A percentile compares a stretch with the other conserved stretches of the same genome.
Conservation (phyloP, 2,888 invertebrate genomes). For the Drosophila infuscata region DNA sequence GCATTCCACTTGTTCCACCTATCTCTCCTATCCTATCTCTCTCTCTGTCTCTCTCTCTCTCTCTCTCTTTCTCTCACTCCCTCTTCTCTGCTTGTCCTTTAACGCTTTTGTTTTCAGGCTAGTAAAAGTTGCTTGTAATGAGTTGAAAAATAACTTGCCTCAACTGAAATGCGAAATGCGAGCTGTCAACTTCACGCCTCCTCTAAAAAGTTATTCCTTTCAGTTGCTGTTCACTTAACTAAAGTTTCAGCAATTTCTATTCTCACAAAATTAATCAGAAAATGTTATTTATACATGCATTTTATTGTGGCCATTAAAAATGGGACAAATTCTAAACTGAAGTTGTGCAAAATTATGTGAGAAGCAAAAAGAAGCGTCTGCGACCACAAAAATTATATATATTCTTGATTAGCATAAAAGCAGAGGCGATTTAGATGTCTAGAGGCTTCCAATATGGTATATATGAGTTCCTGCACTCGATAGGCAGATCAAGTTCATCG, state of each 20-base stretch:
- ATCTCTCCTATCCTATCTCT: not conserved
- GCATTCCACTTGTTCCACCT: conserved; percentile 46
- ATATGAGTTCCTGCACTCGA: not conserved
- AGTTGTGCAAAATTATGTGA: not conserved
- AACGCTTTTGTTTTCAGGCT: conserved; percentile 7
- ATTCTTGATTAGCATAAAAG: not conserved
- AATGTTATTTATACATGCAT: not conserved
- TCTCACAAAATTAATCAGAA: not conserved
- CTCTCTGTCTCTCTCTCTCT: not conserved
- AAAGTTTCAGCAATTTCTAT: not conserved
- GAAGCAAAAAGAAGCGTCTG: not conserved
- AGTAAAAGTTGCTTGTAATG: conserved; percentile 34
- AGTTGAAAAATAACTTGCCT: conserved; percentile 21
- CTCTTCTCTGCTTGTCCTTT: not conserved
- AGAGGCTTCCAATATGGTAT: not conserved
- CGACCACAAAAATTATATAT: not conserved
- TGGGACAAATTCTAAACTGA: not conserved
- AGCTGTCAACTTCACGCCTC: conserved; percentile 4
- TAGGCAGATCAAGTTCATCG: too few relatives aligned
- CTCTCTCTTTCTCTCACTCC: not conserved
- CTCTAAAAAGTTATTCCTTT: not conserved
- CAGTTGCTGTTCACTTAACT: not conserved
- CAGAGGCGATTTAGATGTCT: not conserved
- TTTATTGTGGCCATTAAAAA: not conserved
- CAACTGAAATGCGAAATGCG: not conserved